Conservation (phyloP, 2,113 vertebrate genomes). For the Albula goreensis region DNA sequence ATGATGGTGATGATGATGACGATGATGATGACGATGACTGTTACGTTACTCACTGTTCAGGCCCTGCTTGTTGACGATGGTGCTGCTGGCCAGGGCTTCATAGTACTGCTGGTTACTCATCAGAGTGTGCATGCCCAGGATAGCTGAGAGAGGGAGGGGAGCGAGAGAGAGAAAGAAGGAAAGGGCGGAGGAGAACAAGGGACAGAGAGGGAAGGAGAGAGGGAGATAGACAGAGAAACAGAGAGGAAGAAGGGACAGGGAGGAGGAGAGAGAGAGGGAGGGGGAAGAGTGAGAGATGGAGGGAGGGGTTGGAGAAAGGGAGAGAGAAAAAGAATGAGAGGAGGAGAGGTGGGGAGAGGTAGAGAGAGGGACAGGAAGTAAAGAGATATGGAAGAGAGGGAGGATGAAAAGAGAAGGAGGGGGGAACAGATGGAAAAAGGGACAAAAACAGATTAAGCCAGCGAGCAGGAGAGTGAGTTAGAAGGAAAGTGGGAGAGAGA, state of each 20-base stretch:
- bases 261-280: not conserved
- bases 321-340: not conserved
- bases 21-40: not conserved
- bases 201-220: conserved; percentile 19
- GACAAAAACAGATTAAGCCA: not conserved
- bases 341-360: not conserved
- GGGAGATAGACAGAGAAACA: not conserved
- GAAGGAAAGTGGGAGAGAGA: no score
- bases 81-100: conserved; percentile 91
- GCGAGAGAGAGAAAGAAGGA: not conserved
- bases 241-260: not conserved
- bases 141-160: conserved; percentile 69
- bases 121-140: conserved; percentile 97
- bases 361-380: not conserved
- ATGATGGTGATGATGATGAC: no score
- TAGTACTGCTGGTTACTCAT: conserved; percentile 99
- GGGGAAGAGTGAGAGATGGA: not conserved
- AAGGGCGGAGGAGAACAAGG: conserved; percentile 25
- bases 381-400: no score
- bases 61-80: conserved; percentile 97
- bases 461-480: no score
- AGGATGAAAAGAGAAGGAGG: not conserved
- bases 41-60: conserved; percentile 87
- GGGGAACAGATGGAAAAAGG: not conserved
- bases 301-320: not conserved